A percentile compares a stretch with the other conserved stretches of the same genome.
phyloP scores from a whole-genome alignment of 2,888 invertebrate genomes.

The Seira ritae region DNA sequence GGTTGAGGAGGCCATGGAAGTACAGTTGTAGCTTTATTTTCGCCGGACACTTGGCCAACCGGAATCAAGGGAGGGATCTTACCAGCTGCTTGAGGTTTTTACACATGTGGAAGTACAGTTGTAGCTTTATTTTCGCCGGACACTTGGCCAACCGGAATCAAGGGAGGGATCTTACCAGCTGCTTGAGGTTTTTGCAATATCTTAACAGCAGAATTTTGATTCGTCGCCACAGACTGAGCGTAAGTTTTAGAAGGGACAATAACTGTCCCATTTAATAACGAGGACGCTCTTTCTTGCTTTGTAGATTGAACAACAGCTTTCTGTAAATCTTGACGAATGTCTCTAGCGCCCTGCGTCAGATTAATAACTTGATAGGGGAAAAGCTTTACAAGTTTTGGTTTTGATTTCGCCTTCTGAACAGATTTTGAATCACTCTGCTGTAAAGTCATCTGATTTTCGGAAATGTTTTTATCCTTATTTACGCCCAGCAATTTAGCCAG shows the following conservation, averaged over 20 bases:
- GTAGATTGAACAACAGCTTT: conserved; percentile 17
- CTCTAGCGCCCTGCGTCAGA: conserved; percentile 57
- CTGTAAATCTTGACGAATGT: conserved; percentile 42
- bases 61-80: too few species aligned
- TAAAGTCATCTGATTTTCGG: neutral
- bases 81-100: conserved; percentile 3
- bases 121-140: conserved; percentile 2
- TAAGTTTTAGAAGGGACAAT: conserved; percentile 25
- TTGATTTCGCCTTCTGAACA: conserved; percentile 35
- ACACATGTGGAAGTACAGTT: conserved; percentile 25
- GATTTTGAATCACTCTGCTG: neutral
- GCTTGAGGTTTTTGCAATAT: conserved; percentile 30
- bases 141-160: too few species aligned
- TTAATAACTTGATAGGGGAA: conserved; percentile 71
- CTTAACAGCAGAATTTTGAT: neutral
- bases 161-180: neutral
- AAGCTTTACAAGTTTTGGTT: conserved; percentile 67
- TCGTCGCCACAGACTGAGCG: neutral
- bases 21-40: conserved; percentile 22
- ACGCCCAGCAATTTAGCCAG: conserved; percentile 52
- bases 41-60: too few species aligned
- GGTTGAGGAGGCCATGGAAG: conserved; percentile 56
- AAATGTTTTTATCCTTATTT: neutral
- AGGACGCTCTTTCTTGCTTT: neutral
- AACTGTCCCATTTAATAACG: conserved; percentile 42